These are phyloP conservation scores for Acrocephalus arundinaceus DNA, from an alignment of 2,113 vertebrate species.

Conservation along the genomic window DNA sequence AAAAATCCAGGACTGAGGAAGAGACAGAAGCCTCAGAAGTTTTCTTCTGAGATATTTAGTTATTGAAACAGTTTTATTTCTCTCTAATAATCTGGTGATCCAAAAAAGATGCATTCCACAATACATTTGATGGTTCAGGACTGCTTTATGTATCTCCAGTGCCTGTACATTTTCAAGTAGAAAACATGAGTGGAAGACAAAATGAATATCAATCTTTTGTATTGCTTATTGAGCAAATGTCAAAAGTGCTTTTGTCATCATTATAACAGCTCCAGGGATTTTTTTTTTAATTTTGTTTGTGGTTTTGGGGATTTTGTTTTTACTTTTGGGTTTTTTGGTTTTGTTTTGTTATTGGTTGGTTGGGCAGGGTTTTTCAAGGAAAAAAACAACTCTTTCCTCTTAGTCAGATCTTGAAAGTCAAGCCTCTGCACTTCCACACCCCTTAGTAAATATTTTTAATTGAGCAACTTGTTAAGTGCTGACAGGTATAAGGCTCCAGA, in stretches of 20 bases:
- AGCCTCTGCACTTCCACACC: neutral
- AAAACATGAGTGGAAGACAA: neutral
- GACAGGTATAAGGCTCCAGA: conserved; percentile 2
- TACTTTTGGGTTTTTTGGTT: neutral
- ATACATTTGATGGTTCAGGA: neutral
- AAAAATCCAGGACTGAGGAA: neutral
- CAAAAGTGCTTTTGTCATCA: rapidly evolving
- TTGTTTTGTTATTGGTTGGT: neutral
- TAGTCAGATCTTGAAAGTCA: neutral
- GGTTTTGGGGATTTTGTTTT: neutral
- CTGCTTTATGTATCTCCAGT: neutral
- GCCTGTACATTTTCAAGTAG: neutral
- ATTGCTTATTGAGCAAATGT: rapidly evolving
- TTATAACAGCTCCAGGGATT: neutral
- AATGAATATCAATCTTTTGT: neutral
- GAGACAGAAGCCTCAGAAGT: neutral
- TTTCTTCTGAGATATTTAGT: neutral
- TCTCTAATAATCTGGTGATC: neutral
- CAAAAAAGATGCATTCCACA: neutral
- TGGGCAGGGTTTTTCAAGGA: neutral
- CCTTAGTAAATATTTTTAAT: neutral
- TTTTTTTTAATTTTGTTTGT: neutral
- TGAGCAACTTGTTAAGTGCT: neutral
- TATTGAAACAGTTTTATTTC: neutral
- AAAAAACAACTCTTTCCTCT: neutral